Evolutionary conservation across 2,888 invertebrate species (phyloP), one percentile per base, ranked within the genome.

Genomic region (Arctia plantaginis): DNA sequence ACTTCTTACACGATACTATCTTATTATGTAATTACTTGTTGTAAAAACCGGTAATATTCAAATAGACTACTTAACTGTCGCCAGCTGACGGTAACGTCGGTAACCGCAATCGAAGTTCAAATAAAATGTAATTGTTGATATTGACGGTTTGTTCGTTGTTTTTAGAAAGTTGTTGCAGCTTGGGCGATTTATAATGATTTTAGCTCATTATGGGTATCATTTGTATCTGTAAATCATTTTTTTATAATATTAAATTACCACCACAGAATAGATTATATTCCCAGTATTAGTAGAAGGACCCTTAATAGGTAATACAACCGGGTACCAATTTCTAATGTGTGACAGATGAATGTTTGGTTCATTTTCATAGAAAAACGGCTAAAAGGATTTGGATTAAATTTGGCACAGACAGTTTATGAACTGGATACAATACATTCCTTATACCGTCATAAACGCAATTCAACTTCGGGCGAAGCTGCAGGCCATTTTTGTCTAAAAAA

Each of bases 1-100:
- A 74, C 51, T 79, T 67, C 80, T 85, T 84, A 85, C 76, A 41
- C 77, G 84, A 85, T 85, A 82, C n/a, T 59, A 85, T 85, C 82
- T 80, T 77, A 80, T 80, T 80, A 82, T 72, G 64, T 79, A 73
- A 77, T 75, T 78, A 71, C n/a, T 69, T 66, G 27, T 71, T 41
- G 67, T 69, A 71, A 77, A 73, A 73, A 47, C 66, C 75, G 77
- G 80, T 79, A 85, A 76, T 78, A 73, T 73, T 74, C 75, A 73
- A 73, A 81, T 76, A 73, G 76, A 59, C 74, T 13, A 72, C 69
- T 80, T 78, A 85, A 78, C 75, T 80, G 78, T 77, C 73, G 86
- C 84, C 70, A 85, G 85, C 85, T 85, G 84, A 72, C 79, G 80
- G 69, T 74, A 75, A 76, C 80, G 85, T 73, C 76, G 75, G 69